Base-by-base conservation (phyloP, 2,113 vertebrate genomes). In the Tyto alba region DNA sequence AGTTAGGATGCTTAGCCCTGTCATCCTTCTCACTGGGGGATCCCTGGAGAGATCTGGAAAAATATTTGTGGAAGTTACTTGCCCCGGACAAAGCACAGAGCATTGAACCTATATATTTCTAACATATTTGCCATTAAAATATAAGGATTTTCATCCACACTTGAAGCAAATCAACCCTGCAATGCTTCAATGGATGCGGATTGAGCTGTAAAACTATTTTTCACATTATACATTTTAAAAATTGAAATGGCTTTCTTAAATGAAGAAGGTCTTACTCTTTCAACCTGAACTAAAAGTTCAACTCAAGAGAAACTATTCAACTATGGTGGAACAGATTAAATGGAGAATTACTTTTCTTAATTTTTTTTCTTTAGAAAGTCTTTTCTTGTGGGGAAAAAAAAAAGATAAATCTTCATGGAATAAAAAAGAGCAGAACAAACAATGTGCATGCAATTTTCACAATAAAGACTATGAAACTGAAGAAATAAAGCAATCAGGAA, bases 141-240 rank as follows among this genome's bases (percentile, higher is more conserved):
- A 60, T 72, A 93, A 96, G 68, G 89, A 95, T 85, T 77, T 92
- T 95, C 83, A 95, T 96, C 53, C 64, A 79, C 20, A 63, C 45
- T 92, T 96, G 59, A 97, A 97, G 90, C 82, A 97, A 97, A 97
- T 93, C 71, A 95, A 91, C 36, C 19, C 68, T 97, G 84, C 38
- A 95, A 85, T 95, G 74, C 30, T 81, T 47, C 67, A 27, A 66
- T 81, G 45, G 73, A 96, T 93, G 86, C 90, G 92, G 82, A 91
- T 41, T 93, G 92, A 96, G 73, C 74, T 95, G 87, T 59, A 95
- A 92, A 95, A 74, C 71, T 82, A 45, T 36, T 94, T 91, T 94
- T 92, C 63, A 89, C 52, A 13, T 88, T 48, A 66, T 68, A 85
- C 48, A 11, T 92, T 95, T 96, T 95, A 89, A 97, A 85, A 97